Evolutionary conservation across 2,797 vertebrate genomes (phyloP).

Genomic region (Sebastes itinus): DNA sequence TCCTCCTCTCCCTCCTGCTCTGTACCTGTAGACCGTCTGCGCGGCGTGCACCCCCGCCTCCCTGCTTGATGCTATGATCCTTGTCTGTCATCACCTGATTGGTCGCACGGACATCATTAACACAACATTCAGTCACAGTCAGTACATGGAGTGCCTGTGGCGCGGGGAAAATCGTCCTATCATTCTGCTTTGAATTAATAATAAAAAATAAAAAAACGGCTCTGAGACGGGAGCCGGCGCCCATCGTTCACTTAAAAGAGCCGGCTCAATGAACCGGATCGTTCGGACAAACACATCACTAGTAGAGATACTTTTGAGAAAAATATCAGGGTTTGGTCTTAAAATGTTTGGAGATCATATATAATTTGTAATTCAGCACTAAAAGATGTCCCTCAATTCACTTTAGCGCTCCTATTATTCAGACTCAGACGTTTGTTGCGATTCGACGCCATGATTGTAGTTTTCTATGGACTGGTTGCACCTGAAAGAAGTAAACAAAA

Average conservation of each 20-base stretch:
- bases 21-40: too few species aligned
- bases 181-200: too few species aligned
- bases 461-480: not conserved
- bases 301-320: not conserved
- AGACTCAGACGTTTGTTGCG: not conserved
- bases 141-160: too few species aligned
- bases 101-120: accelerated
- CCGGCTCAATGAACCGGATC: accelerated
- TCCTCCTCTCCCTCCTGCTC: too few species aligned
- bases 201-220: too few species aligned
- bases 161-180: accelerated
- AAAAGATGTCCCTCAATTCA: accelerated
- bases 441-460: not conserved
- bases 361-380: not conserved
- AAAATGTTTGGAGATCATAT: not conserved
- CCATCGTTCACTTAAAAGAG: too few species aligned
- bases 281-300: accelerated
- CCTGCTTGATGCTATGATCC: too few species aligned
- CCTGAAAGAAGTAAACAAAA: not conserved
- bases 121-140: too few species aligned
- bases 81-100: too few species aligned
- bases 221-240: too few species aligned
- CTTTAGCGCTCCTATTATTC: not conserved
- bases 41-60: accelerated
- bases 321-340: not conserved